phyloP scores from a whole-genome alignment of 1,140 invertebrate genomes.

The Halictus rubicundus region DNA sequence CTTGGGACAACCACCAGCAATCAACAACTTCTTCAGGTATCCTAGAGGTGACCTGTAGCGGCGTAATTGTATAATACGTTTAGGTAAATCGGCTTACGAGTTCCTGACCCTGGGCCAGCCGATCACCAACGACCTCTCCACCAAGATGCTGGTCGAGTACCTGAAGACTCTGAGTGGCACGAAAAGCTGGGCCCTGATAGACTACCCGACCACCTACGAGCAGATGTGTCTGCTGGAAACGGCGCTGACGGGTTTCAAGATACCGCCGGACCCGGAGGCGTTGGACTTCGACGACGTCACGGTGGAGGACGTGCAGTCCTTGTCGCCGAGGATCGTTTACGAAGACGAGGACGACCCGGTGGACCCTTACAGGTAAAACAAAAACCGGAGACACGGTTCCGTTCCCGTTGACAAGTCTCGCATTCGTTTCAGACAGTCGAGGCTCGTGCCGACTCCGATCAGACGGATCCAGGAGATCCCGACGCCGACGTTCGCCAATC shows the following conservation, averaged over 20 bases:
- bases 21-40: too few species aligned
- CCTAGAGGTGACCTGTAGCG: too few species aligned
- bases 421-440: constrained; percentile 75
- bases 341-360: constrained; percentile 68
- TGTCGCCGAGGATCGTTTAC: constrained; percentile 73
- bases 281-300: constrained; percentile 72
- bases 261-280: constrained; percentile 62
- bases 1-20: too few species aligned
- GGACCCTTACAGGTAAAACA: constrained; percentile 12
- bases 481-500: constrained; percentile 81
- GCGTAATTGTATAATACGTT: too few species aligned
- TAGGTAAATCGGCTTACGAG: constrained; percentile 81
- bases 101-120: constrained; percentile 79
- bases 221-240: constrained; percentile 82
- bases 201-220: constrained; percentile 82
- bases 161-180: constrained; percentile 79
- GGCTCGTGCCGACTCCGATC: constrained; percentile 77
- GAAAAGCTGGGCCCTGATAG: constrained; percentile 83
- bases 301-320: constrained; percentile 78
- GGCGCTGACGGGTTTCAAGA: constrained; percentile 74
- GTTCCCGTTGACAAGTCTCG: too few species aligned
- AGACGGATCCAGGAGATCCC: constrained; percentile 49
- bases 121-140: constrained; percentile 80
- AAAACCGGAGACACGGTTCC: too few species aligned
- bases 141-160: constrained; percentile 83